These are phyloP conservation scores for Hypena proboscidalis DNA, from an alignment of 2,888 invertebrate species.

Conservation along the genomic window DNA sequence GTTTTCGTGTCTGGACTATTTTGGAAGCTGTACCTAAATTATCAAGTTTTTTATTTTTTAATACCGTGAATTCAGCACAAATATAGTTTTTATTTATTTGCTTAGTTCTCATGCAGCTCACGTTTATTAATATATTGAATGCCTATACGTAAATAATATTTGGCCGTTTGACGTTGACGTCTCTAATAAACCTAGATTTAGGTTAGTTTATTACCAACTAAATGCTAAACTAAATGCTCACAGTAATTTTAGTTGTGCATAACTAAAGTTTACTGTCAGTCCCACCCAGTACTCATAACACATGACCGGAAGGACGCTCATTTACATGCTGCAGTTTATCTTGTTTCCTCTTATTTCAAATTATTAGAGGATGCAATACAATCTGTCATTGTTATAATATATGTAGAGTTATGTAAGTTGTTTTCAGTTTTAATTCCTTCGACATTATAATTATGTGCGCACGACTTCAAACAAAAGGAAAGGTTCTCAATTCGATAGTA, in stretches of 20 bases:
- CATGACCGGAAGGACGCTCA: conserved; percentile 12
- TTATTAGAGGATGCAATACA: background rate
- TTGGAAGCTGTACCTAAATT: no score
- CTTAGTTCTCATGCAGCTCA: no score
- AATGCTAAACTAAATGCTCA: conserved; percentile 5
- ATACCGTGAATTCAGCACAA: no score
- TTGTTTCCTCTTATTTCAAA: conserved; percentile 11
- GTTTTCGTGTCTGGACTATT: no score
- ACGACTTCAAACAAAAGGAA: no score
- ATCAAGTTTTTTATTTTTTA: no score
- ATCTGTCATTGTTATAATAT: background rate
- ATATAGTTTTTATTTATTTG: no score
- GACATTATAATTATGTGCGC: no score
- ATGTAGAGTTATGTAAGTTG: background rate
- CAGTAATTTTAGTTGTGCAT: conserved; percentile 5
- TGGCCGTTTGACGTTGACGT: no score
- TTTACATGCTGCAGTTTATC: conserved; percentile 26
- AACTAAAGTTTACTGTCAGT: conserved; percentile 7
- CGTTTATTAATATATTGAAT: no score
- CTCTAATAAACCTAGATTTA: conserved; percentile 18
- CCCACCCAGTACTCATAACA: conserved; percentile 18
- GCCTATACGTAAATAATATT: no score
- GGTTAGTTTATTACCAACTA: conserved; percentile 4
- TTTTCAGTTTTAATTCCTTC: background rate
- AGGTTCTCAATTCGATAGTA: no score